Evolutionary conservation across 2,113 vertebrate genomes (phyloP), one percentile per base, ranked within the genome.

Genomic region (Platanista minor): DNA sequence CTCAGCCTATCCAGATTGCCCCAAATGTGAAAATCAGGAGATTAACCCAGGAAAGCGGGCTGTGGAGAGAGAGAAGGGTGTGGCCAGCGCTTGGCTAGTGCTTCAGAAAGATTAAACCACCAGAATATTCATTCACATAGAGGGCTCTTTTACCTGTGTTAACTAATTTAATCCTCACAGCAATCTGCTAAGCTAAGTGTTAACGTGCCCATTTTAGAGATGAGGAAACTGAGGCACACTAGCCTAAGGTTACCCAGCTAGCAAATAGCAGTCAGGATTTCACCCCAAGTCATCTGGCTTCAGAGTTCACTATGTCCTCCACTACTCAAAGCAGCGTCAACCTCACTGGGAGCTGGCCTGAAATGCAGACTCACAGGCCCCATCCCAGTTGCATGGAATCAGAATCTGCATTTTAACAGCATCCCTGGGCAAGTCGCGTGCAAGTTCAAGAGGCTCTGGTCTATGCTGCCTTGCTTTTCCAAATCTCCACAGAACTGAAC

Each of bases 371-470:
- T 49, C 33, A 54, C 33, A 67, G 59, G 11, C 33, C 4, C 31
- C 1, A 12, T 12, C 33, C 41, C 52, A 33, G 43, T 25, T 8
- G 43, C 15, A 33, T 29, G 4, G 61, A n/a, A 17, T 66, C 69
- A 6, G 59, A 61, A 21, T 13, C n/a, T 41, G 57, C 82, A 1
- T n/a, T 74, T 23, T 8, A 78, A 13, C 67, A 23, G 18, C 4
- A 52, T n/a, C 43, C 3, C 10, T 18, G 0, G 74, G 43, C 1
- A 0, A 64, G 33, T n/a, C 0, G 0, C 2, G 20, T 18, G 17
- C 14, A 14, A 8, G 64, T 83, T 18, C 10, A 20, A n/a, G 25
- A 78, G 62, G 33, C 64, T 71, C 69, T 66, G 59, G 46, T 83
- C 46, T 6, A 9, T 25, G 14, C 6, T 0, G 10, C 41, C 43